These are phyloP conservation scores for Dascyllus trimaculatus DNA, from an alignment of 2,113 vertebrate species.

Conservation along the genomic window DNA sequence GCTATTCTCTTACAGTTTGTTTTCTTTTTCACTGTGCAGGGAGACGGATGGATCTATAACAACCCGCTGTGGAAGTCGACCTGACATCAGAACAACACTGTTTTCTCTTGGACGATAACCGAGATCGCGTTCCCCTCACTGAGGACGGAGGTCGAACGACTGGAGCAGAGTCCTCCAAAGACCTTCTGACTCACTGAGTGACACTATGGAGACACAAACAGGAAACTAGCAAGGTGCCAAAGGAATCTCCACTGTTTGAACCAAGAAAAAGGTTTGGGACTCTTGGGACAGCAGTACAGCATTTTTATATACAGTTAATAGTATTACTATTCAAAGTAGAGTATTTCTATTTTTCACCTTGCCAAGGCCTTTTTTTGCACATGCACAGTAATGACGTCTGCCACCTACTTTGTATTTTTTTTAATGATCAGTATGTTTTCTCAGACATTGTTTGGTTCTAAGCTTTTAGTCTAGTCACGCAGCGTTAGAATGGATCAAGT, in stretches of 20 bases:
- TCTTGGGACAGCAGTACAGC: constrained; percentile 48
- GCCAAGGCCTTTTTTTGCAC: constrained; percentile 89
- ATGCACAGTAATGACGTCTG: constrained; percentile 68
- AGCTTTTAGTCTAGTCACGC: constrained; percentile 56
- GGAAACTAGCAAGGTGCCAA: constrained; percentile 73
- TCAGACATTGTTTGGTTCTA: constrained; percentile 41
- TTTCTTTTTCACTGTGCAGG: constrained; percentile 80
- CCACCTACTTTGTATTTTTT: constrained; percentile 49
- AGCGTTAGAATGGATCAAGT: constrained; percentile 44
- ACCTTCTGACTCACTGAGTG: constrained; percentile 34
- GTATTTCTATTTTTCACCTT: constrained; percentile 93
- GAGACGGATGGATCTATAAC: constrained; percentile 92
- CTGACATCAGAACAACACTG: constrained; percentile 73
- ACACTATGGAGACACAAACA: constrained; percentile 27
- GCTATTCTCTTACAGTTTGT: no score
- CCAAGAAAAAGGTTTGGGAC: constrained; percentile 14
- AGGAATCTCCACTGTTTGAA: constrained; percentile 49
- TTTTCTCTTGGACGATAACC: constrained; percentile 25
- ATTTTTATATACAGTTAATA: constrained; percentile 78
- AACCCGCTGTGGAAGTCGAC: constrained; percentile 92
- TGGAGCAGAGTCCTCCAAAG: constrained; percentile 3
- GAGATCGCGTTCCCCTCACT: constrained; percentile 29
- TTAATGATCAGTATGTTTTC: constrained; percentile 22
- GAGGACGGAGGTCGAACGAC: constrained; percentile 18
- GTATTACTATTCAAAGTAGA: constrained; percentile 82